These are phyloP conservation scores for Aplochiton taeniatus DNA, from an alignment of 2,797 vertebrate genomes.

Conservation along the genomic window DNA sequence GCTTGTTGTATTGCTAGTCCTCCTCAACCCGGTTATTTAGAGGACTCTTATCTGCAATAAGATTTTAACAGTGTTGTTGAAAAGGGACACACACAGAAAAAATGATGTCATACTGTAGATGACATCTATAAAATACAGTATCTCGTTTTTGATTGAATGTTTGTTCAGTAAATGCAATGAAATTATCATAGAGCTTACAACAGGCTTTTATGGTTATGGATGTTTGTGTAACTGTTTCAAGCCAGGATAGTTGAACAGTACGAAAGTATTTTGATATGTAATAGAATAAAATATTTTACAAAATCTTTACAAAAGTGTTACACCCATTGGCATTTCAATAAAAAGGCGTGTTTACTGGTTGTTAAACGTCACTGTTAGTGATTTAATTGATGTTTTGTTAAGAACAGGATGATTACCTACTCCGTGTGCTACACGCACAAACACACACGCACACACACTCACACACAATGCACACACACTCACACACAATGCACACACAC, in stretches of 20 bases:
- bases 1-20: too few species aligned
- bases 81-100: too few species aligned
- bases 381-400: not conserved
- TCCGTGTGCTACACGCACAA: not conserved
- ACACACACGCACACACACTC: not conserved
- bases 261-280: constrained; percentile 4
- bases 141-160: too few species aligned
- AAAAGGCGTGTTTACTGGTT: constrained; percentile 20
- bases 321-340: constrained; percentile 20
- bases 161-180: too few species aligned
- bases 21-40: too few species aligned
- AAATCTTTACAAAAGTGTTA: constrained; percentile 14
- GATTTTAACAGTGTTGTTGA: too few species aligned
- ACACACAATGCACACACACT: not conserved
- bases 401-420: constrained; percentile 32
- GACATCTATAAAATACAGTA: too few species aligned
- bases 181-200: too few species aligned
- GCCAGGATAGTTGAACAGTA: not conserved
- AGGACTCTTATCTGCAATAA: too few species aligned
- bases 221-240: not conserved
- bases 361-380: constrained; percentile 1
- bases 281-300: constrained; percentile 5
- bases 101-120: too few species aligned
- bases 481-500: not conserved
- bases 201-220: not conserved